A percentile compares a stretch with the other conserved stretches of the same genome.
These are phyloP conservation scores for Etheostoma perlongum DNA, from an alignment of 2,797 vertebrate species.

Conservation along the genomic window DNA sequence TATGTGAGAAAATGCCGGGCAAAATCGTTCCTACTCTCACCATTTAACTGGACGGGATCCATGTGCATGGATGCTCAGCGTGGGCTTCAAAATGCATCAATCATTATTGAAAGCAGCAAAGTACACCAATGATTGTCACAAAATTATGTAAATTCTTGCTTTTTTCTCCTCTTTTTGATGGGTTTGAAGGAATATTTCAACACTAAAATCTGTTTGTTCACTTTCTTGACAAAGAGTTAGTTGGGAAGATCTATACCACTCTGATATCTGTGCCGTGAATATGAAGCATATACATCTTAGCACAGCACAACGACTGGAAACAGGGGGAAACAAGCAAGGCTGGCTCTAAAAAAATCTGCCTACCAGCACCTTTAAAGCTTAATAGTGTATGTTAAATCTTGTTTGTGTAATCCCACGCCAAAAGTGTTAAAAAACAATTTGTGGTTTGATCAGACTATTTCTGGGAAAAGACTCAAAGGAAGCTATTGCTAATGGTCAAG, in stretches of 20 bases:
- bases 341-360: too few species aligned
- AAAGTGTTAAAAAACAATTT: neutral
- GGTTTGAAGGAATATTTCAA: too few species aligned
- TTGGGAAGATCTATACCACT: too few species aligned
- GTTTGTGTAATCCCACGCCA: neutral
- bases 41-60: constrained; percentile 16
- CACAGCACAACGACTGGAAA: neutral
- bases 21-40: neutral
- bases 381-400: neutral
- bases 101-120: constrained; percentile 6
- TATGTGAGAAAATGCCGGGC: constrained; percentile 6
- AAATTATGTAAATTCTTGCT: neutral
- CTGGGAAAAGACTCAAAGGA: neutral
- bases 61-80: neutral
- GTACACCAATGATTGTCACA: neutral
- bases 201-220: neutral
- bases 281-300: neutral
- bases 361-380: neutral
- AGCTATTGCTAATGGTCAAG: too few species aligned
- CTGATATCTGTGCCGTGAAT: too few species aligned
- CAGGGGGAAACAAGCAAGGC: too few species aligned
- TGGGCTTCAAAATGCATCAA: neutral
- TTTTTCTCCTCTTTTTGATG: neutral
- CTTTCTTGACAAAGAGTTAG: neutral
- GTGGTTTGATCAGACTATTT: neutral